Base-by-base conservation (phyloP, 2,797 vertebrate genomes). In the Enteromius treurensis region DNA sequence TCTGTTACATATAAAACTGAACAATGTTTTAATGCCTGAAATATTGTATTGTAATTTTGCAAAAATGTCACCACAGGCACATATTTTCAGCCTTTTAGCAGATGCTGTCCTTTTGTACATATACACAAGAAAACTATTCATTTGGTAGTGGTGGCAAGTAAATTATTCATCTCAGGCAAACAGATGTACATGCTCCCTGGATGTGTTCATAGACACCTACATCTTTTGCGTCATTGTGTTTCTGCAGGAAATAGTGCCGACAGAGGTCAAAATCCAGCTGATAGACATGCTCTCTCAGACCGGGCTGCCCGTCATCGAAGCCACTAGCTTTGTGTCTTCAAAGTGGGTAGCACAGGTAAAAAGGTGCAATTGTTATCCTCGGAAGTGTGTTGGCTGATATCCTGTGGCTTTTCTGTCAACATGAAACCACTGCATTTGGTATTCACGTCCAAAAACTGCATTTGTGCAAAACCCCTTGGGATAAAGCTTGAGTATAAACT, bases 341-440 rank as follows among this genome's bases (percentile, higher is more conserved):
- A 97, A 94, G 93, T 98, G 97, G 98, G 96, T 98, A 64, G 96
- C 97, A 32, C 97, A 98, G 97, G 97, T 99, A 96, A 87, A 55
- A 37, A 55, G 29, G 29, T 37, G 49, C 2, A 6, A 14, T 21
- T n/a, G 29, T 34, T 13, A n/a, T 37, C 47, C 13, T 51, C 0
- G 3, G n/a, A 81, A 88, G 34, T 77, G 85, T 60, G 89, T 21
- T 87, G 91, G 91, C 83, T 90, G 90, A 93, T 93, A 92, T 93
- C 92, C 90, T 87, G 84, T 70, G 9, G 53, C 32, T 86, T 85
- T 86, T 87, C 89, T 79, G 90, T 89, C 86, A 86, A 78, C 74
- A 79, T 8, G 53, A 83, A 83, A 82, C 29, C 71, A 37, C 71
- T 14, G 49, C 29, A 11, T 53, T 42, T 26, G n/a, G 5, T 29